Evolutionary conservation across 2,113 vertebrate genomes (phyloP), one percentile per base, ranked within the genome.

Genomic region (Turnix velox): DNA sequence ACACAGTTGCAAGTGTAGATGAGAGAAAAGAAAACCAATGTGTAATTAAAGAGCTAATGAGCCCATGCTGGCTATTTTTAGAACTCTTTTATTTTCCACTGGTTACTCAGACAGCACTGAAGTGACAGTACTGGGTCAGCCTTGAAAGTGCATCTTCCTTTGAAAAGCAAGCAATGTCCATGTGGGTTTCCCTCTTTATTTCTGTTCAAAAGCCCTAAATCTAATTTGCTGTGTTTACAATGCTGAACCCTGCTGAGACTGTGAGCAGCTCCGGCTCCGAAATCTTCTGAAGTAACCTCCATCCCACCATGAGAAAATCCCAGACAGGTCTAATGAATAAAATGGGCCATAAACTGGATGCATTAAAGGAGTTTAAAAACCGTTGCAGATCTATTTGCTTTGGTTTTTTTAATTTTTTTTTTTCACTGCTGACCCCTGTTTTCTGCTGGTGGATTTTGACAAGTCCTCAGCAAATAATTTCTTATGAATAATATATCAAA

Each of bases 121-220:
- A 88, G 92, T 91, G 96, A 96, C 95, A 94, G 84, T 89, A 89
- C 91, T 91, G 92, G 92, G 91, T 96, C 95, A 95, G 92, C 82
- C 87, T 76, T 93, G 78, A 89, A 91, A 95, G 84, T 45, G 71
- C 55, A 87, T 87, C 84, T 79, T 27, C 12, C 89, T 94, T 93
- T 94, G 92, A 92, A 84, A 96, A 96, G 87, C 25, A 63, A 96
- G 93, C 67, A 28, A 43, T 40, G 92, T 94, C 78, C 92, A 93
- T 83, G 75, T 73, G 87, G 91, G 91, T 87, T 94, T 94, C 87
- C 94, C 77, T 94, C 84, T 91, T 88, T 35, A 72, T 83, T 92
- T 79, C 87, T 88, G 24, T 91, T 93, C 91, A 96, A 91, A 96
- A 94, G 89, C 78, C 74, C 63, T 35, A 85, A 87, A 87, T 80